A percentile compares a stretch with the other conserved stretches of the same genome.
Conservation (phyloP, 2,888 invertebrate species). For the Habroteleia sp. region DNA sequence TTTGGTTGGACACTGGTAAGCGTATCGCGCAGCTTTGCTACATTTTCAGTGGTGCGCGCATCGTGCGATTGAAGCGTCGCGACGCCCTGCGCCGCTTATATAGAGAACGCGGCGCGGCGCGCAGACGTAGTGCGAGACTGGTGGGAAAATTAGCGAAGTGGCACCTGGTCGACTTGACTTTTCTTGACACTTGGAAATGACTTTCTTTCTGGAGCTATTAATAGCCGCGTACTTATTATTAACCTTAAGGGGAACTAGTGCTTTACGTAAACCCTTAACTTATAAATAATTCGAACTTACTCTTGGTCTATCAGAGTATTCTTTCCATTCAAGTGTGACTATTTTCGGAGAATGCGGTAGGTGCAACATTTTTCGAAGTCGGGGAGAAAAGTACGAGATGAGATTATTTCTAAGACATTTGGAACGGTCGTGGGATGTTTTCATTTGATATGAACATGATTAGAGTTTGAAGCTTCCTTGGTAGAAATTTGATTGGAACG, state of each 20-base stretch:
- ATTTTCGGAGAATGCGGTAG: too few relatives aligned
- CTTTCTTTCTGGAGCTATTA: conserved; percentile 27
- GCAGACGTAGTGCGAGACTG: conserved; percentile 72
- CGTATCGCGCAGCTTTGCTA: conserved; percentile 65
- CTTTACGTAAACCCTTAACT: neutral
- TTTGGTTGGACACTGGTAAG: conserved; percentile 27
- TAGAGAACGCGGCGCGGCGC: conserved; percentile 72
- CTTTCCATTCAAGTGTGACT: too few relatives aligned
- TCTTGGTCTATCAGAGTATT: too few relatives aligned
- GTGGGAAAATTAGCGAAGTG: conserved; percentile 40
- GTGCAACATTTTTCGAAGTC: too few relatives aligned
- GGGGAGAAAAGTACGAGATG: too few relatives aligned
- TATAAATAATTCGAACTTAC: too few relatives aligned
- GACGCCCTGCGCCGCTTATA: conserved; percentile 75
- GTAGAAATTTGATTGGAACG: too few relatives aligned
- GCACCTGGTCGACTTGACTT: conserved; percentile 45
- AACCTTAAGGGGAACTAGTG: conserved; percentile 16
- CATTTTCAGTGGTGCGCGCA: conserved; percentile 75
- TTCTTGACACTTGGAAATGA: conserved; percentile 36
- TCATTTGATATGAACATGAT: too few relatives aligned
- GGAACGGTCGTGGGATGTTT: too few relatives aligned
- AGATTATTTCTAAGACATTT: too few relatives aligned
- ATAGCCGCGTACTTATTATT: conserved; percentile 27
- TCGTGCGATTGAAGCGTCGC: conserved; percentile 77
- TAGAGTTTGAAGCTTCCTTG: too few relatives aligned